Conservation (phyloP, 2,113 vertebrate genomes). For the Protobothrops flavoviridis region DNA sequence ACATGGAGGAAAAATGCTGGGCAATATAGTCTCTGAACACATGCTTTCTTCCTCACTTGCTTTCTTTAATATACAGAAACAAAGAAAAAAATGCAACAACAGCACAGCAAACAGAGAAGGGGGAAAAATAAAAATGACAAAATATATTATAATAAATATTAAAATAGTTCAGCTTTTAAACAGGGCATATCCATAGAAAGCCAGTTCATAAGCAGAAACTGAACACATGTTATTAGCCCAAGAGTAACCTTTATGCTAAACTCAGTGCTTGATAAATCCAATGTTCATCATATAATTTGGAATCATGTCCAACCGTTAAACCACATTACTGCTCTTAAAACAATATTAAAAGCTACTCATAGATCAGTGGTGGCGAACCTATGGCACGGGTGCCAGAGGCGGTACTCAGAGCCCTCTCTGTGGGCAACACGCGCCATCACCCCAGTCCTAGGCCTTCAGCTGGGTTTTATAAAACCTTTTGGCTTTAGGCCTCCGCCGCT, state of each 20-base stretch:
- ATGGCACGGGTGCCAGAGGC: too few relatives aligned
- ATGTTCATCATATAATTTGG: neutral
- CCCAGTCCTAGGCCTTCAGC: too few relatives aligned
- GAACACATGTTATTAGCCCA: neutral
- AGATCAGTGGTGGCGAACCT: neutral
- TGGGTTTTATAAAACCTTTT: too few relatives aligned
- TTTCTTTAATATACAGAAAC: neutral
- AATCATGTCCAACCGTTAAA: neutral
- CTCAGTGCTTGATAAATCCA: neutral
- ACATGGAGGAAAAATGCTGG: neutral
- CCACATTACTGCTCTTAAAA: neutral
- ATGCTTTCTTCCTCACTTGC: neutral
- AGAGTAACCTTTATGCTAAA: neutral
- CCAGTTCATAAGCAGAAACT: neutral
- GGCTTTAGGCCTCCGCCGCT: too few relatives aligned
- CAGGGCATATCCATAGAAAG: neutral
- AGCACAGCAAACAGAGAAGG: neutral
- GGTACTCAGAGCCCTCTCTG: too few relatives aligned
- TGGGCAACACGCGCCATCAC: too few relatives aligned
- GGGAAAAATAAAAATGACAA: neutral
- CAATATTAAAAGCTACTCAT: neutral
- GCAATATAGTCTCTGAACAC: neutral
- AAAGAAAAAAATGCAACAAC: neutral
- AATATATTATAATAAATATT: neutral
- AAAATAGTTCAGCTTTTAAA: neutral